Conservation (phyloP, 30 jellyfish, hydroid and myxozoan species). For the Mastigias papua region DNA sequence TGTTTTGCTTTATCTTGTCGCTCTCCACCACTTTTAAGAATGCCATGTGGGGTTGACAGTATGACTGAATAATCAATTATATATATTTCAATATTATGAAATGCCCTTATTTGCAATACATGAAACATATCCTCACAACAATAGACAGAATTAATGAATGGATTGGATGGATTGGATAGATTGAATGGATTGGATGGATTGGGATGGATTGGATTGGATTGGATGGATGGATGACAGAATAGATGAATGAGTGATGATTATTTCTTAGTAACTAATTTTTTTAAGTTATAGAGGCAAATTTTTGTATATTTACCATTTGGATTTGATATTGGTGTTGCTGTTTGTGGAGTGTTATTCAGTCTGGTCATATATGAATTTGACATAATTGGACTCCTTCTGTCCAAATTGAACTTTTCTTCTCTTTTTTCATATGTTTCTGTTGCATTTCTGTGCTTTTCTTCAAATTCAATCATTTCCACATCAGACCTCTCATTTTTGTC, state of each 20-base stretch:
- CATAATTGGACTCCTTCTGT: neutral
- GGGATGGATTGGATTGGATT: too few relatives aligned
- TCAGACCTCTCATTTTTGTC: neutral
- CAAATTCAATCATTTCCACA: conserved; percentile 23
- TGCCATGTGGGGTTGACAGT: conserved; percentile 64
- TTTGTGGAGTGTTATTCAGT: conserved; percentile 9
- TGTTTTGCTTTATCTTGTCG: conserved; percentile 32
- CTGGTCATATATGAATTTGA: neutral
- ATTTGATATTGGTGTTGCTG: conserved; percentile 23
- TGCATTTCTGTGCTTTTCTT: neutral
- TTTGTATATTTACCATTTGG: conserved; percentile 28
- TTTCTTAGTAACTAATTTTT: too few relatives aligned
- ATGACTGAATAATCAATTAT: too few relatives aligned
- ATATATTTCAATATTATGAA: too few relatives aligned
- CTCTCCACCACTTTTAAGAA: conserved; percentile 39
- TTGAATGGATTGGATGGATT: too few relatives aligned
- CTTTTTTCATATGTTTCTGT: neutral
- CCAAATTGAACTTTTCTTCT: neutral
- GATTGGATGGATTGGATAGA: too few relatives aligned
- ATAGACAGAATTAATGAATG: too few relatives aligned
- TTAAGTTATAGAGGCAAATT: neutral
- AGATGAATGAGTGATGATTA: neutral
- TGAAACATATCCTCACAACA: too few relatives aligned
- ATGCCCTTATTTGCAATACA: too few relatives aligned
- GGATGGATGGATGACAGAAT: too few relatives aligned